phyloP scores from a whole-genome alignment of 2,888 invertebrate genomes.

The Sipunculus nudus region DNA sequence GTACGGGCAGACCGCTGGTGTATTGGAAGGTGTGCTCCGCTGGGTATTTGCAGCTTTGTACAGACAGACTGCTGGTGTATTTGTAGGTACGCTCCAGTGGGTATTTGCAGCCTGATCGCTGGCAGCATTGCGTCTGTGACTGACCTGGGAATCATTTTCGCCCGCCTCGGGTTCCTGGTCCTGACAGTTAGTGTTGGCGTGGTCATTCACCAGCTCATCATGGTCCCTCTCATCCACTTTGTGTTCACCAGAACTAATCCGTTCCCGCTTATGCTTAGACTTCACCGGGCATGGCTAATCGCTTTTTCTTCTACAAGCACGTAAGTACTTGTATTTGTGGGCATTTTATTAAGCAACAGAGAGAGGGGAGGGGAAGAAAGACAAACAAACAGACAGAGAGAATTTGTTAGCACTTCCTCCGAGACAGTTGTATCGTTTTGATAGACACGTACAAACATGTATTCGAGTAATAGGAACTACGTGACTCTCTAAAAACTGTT shows the following conservation, averaged over 20 bases:
- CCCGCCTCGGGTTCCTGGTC: conserved; percentile 45
- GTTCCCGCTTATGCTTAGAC: conserved; percentile 40
- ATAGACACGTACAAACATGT: no score
- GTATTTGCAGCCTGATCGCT: conserved; percentile 49
- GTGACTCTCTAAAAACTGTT: no score
- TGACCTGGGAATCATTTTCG: conserved; percentile 39
- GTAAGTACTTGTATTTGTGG: conserved; percentile 41
- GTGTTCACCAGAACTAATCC: conserved; percentile 48
- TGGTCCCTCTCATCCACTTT: conserved; percentile 48
- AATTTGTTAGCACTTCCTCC: no score
- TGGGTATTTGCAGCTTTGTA: no score
- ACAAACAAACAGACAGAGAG: no score
- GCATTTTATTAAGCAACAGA: no score
- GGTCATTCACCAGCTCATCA: conserved; percentile 46
- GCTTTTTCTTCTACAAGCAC: conserved; percentile 52
- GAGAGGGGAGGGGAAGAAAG: no score
- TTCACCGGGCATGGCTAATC: conserved; percentile 47
- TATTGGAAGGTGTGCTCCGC: no score
- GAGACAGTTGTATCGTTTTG: no score
- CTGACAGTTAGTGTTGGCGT: conserved; percentile 46
- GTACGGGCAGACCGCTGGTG: no score
- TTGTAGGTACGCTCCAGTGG: conserved; percentile 50
- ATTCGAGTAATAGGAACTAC: no score
- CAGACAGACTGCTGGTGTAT: no score
- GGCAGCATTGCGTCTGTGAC: conserved; percentile 38